These are phyloP conservation scores for Varroa destructor DNA, from an alignment of 1,140 invertebrate genomes.

Conservation along the genomic window DNA sequence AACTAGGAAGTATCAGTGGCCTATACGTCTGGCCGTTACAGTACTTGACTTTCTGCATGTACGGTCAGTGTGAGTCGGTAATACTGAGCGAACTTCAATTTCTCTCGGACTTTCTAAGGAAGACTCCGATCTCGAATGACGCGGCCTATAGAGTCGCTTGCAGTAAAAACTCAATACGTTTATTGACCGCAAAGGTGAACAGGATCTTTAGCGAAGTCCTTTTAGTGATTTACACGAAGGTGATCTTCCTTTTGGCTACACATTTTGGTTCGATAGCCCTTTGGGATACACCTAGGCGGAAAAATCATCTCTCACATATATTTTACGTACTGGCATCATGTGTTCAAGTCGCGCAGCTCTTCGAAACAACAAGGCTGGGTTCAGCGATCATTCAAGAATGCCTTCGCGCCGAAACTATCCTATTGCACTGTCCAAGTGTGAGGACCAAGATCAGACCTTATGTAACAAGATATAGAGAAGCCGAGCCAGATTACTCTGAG, in stretches of 20 bases:
- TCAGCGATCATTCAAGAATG: neutral
- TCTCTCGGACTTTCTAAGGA: constrained; percentile 12
- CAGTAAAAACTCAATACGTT: neutral
- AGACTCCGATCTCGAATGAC: neutral
- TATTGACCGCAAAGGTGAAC: constrained; percentile 1
- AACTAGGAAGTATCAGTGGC: neutral
- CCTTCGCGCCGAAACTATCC: neutral
- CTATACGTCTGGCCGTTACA: constrained; percentile 9
- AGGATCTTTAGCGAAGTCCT: neutral
- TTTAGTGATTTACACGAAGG: neutral
- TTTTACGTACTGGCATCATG: neutral
- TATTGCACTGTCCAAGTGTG: too few species aligned
- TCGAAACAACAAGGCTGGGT: neutral
- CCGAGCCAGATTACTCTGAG: neutral
- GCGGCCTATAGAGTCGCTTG: neutral
- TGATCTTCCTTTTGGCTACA: constrained; percentile 2
- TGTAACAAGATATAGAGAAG: neutral
- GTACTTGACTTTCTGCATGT: constrained; percentile 26
- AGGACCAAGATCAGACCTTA: neutral
- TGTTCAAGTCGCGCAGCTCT: neutral
- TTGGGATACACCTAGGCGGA: neutral
- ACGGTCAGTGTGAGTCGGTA: neutral
- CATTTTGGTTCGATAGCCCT: constrained; percentile 1
- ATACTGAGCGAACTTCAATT: neutral
- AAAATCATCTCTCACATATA: neutral